phyloP scores from a whole-genome alignment of 2,888 invertebrate species.

The Drosophila siamana region DNA sequence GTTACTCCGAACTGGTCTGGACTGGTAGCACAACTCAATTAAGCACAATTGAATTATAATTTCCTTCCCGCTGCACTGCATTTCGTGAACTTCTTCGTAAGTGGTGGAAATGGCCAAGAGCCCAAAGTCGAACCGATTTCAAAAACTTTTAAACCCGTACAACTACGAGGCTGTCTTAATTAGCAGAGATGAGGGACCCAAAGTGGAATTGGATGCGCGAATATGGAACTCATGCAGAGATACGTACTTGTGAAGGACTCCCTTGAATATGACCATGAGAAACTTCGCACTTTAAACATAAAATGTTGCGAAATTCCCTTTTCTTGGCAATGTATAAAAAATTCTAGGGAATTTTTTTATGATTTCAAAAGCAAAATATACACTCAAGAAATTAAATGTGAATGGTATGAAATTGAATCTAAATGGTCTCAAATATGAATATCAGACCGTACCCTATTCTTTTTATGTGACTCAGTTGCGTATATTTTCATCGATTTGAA shows the following conservation, averaged over 20 bases:
- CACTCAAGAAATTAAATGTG: not conserved
- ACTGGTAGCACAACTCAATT: constrained; percentile 64
- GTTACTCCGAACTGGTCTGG: constrained; percentile 16
- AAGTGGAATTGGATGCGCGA: constrained; percentile 5
- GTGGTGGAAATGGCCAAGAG: constrained; percentile 30
- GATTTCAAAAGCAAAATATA: not conserved
- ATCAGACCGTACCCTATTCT: not conserved
- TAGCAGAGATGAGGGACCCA: constrained; percentile 18
- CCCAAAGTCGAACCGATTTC: constrained; percentile 12
- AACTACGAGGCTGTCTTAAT: constrained; percentile 37
- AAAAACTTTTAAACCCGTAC: constrained; percentile 30
- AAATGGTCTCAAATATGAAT: not conserved
- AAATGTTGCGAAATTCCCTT: not conserved
- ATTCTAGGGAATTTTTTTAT: not conserved
- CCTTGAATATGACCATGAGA: not conserved
- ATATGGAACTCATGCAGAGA: constrained; percentile 14
- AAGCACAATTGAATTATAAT: constrained; percentile 75
- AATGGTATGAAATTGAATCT: not conserved
- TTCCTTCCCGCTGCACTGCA: constrained; percentile 45
- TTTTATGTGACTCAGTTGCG: no score
- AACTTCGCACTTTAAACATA: not conserved
- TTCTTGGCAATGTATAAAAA: constrained; percentile 1
- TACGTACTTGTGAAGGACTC: not conserved
- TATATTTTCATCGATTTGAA: no score
- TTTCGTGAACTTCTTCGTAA: constrained; percentile 23